A percentile compares a stretch with the other conserved stretches of the same genome.
Evolutionary conservation across 1,140 invertebrate species (phyloP).

Genomic region (Dendrolimus kikuchii): DNA sequence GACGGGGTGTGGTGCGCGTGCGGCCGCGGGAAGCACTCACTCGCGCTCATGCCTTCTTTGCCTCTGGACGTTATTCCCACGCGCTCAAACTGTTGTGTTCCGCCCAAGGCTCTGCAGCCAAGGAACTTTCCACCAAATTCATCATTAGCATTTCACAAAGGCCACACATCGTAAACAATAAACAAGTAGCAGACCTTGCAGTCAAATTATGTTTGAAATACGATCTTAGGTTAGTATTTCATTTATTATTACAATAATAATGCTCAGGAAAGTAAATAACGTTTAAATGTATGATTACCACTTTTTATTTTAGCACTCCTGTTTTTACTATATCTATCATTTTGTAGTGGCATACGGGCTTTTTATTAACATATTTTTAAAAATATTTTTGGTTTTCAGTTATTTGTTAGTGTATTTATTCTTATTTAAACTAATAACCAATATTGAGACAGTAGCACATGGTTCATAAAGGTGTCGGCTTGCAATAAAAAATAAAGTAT

Average conservation of each 20-base stretch:
- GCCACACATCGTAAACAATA: conserved; percentile 43
- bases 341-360: too few relatives aligned
- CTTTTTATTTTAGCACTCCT: too few relatives aligned
- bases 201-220: conserved; percentile 51
- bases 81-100: conserved; percentile 62
- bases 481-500: too few relatives aligned
- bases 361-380: too few relatives aligned
- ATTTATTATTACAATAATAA: background rate
- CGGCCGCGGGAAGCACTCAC: conserved; percentile 78
- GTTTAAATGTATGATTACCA: too few relatives aligned
- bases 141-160: conserved; percentile 38
- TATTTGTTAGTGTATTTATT: too few relatives aligned
- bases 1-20: conserved; percentile 87
- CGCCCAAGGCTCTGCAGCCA: conserved; percentile 28
- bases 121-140: conserved; percentile 32
- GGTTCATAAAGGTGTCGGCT: too few relatives aligned
- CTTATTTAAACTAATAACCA: too few relatives aligned
- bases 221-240: conserved; percentile 35
- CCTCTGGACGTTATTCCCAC: conserved; percentile 76
- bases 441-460: too few relatives aligned
- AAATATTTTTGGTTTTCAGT: too few relatives aligned
- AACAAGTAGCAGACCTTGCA: conserved; percentile 43
- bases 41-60: conserved; percentile 37
- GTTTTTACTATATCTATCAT: too few relatives aligned
- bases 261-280: too few relatives aligned